Percentiles rank a stretch among this genome's conserved stretches.
Conservation (phyloP, 2,797 vertebrate genomes). For the Micropoecilia bifurca region DNA sequence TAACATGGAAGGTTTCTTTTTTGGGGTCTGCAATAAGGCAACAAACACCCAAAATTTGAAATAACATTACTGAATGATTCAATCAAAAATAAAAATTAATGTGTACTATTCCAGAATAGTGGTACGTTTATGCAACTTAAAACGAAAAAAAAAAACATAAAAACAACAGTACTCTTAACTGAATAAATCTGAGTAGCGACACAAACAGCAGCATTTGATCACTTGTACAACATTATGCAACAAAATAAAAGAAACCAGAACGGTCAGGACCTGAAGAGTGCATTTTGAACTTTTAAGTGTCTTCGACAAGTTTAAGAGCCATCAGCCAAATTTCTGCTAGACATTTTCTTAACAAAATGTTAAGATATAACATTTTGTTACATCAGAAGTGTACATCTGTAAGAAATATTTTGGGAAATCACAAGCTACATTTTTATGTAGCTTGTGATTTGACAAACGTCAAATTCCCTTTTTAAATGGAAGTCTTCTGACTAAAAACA, state of each 20-base stretch:
- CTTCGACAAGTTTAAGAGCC: constrained; percentile 1
- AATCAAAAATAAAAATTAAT: constrained; percentile 9
- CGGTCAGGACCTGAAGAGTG: neutral
- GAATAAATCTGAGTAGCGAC: constrained; percentile 33
- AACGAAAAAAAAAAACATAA: neutral
- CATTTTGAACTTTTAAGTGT: neutral
- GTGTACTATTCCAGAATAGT: constrained; percentile 16
- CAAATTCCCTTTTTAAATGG: constrained; percentile 14
- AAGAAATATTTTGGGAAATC: neutral
- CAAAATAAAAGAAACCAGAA: constrained; percentile 12
- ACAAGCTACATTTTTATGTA: neutral
- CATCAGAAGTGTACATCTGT: neutral
- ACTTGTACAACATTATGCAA: constrained; percentile 30
- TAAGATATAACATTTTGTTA: neutral
- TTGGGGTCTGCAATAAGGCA: constrained; percentile 52
- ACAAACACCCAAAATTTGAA: constrained; percentile 23
- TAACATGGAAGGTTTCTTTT: neutral
- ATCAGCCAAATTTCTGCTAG: constrained; percentile 6
- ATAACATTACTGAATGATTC: constrained; percentile 7
- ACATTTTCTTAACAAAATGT: constrained; percentile 2
- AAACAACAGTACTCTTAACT: constrained; percentile 16
- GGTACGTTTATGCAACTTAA: constrained; percentile 6
- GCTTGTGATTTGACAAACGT: constrained; percentile 10
- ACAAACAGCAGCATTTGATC: constrained; percentile 61
- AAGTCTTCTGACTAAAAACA: neutral